Percentiles rank a stretch among this genome's conserved stretches.
phyloP scores from a whole-genome alignment of 2,113 vertebrate species.

The Natator depressus region DNA sequence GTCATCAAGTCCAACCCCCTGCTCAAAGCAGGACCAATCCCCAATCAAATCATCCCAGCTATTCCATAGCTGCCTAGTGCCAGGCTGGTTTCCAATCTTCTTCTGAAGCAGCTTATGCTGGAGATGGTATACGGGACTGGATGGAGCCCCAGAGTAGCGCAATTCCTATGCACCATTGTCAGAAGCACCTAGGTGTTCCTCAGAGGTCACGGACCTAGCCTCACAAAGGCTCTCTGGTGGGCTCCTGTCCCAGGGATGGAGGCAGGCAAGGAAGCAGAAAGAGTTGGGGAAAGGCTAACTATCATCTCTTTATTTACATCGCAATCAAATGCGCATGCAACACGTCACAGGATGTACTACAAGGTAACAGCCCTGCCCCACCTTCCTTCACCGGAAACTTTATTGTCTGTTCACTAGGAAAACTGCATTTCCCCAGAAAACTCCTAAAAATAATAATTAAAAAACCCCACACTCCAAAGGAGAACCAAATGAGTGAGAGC shows the following conservation, averaged over 20 bases:
- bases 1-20: too few relatives aligned
- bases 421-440: conserved; percentile 51
- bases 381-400: conserved; percentile 17
- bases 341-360: conserved; percentile 52
- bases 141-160: background rate
- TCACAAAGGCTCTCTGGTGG: background rate
- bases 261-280: conserved; percentile 18
- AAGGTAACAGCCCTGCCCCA: background rate
- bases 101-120: background rate
- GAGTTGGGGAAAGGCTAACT: conserved; percentile 30
- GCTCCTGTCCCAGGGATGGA: background rate
- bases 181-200: background rate
- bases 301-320: conserved; percentile 80
- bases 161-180: background rate
- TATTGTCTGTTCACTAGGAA: conserved; percentile 43
- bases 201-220: background rate
- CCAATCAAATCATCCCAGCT: too few relatives aligned
- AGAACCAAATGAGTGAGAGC: conserved; percentile 35
- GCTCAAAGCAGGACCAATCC: too few relatives aligned
- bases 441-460: conserved; percentile 54
- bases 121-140: background rate
- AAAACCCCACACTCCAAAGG: background rate
- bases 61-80: background rate
- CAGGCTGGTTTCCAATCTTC: background rate
- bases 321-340: conserved; percentile 71